Conservation (phyloP, 2,797 vertebrate species). For the Gouania willdenowi region DNA sequence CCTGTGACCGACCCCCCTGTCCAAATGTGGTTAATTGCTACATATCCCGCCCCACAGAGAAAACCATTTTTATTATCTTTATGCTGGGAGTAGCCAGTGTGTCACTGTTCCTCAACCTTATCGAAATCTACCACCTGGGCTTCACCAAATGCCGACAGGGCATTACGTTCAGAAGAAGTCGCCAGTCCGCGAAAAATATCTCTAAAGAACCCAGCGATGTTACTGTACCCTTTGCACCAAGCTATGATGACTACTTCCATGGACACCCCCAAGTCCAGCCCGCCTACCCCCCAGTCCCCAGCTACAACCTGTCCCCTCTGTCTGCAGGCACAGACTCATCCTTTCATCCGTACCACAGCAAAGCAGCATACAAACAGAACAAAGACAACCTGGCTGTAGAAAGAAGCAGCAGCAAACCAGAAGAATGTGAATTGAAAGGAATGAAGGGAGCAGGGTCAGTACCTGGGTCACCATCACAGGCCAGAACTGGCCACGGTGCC, state of each 20-base stretch:
- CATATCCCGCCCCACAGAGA: conserved; percentile 86
- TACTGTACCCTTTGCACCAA: conserved; percentile 48
- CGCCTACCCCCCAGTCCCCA: conserved; percentile 52
- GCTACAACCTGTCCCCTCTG: conserved; percentile 63
- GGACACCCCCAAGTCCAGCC: conserved; percentile 48
- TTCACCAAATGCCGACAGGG: conserved; percentile 78
- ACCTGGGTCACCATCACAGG: conserved; percentile 61
- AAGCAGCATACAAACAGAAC: conserved; percentile 74
- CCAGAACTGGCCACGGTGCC: conserved; percentile 50
- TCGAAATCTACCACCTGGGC: conserved; percentile 84
- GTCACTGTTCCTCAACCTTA: conserved; percentile 82
- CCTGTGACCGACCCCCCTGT: conserved; percentile 79
- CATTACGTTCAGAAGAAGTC: conserved; percentile 35
- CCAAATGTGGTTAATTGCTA: conserved; percentile 86
- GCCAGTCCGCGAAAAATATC: background rate
- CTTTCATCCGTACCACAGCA: conserved; percentile 68
- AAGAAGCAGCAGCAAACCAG: conserved; percentile 67
- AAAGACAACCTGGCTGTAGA: conserved; percentile 79
- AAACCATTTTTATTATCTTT: conserved; percentile 88
- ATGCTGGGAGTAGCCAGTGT: conserved; percentile 83
- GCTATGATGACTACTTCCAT: conserved; percentile 66
- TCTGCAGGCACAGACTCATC: conserved; percentile 56
- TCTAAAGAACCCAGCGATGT: conserved; percentile 40
- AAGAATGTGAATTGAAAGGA: conserved; percentile 68
- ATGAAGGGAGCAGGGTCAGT: conserved; percentile 64